Evolutionary conservation across 2,797 vertebrate species (phyloP).

Genomic region (Myiotriccus ornatus): DNA sequence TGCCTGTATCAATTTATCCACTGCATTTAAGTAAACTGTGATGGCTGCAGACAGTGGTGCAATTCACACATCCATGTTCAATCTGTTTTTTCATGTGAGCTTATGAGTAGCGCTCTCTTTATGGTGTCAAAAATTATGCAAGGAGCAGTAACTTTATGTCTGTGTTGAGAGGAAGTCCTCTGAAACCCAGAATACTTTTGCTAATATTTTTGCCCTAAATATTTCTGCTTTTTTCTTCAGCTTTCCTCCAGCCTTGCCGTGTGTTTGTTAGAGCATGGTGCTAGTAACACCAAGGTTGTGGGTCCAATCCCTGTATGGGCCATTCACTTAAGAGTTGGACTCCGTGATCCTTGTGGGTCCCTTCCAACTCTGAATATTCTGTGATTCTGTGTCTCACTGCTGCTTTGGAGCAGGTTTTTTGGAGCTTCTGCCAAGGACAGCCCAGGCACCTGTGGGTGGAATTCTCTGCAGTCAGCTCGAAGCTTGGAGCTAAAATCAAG

Average conservation of each 20-base stretch:
- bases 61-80: background rate
- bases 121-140: background rate
- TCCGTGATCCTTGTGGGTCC: background rate
- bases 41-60: background rate
- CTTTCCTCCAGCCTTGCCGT: background rate
- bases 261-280: background rate
- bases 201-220: background rate
- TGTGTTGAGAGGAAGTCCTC: background rate
- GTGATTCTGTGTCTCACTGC: background rate
- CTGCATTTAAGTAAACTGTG: background rate
- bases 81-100: background rate
- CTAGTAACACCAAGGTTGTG: background rate
- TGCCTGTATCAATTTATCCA: background rate
- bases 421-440: background rate
- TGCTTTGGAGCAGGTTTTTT: background rate
- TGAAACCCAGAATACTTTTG: background rate
- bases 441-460: rapidly evolving
- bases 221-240: background rate
- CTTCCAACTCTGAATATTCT: background rate
- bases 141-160: background rate
- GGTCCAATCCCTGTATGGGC: background rate
- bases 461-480: rapidly evolving
- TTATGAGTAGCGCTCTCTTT: background rate
- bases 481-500: background rate
- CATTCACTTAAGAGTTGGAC: background rate